Evolutionary conservation across 2,888 invertebrate genomes (phyloP).

Genomic region (Cremastobaeus sp.): DNA sequence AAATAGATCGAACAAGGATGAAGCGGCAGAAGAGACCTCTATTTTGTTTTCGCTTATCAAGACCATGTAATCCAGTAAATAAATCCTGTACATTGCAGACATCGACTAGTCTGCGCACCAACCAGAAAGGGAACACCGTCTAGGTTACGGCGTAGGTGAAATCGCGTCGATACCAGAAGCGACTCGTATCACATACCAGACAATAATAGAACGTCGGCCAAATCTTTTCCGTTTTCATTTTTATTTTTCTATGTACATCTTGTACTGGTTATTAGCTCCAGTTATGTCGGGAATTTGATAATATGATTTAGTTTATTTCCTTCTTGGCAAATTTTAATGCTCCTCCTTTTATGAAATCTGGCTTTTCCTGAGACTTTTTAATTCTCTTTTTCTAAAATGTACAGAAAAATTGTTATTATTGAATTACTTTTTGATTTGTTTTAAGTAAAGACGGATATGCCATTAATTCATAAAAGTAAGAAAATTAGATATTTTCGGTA

Average conservation of each 20-base stretch:
- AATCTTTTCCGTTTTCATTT: slow-evolving; percentile 27
- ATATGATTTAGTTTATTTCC: too few species aligned
- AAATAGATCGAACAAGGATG: slow-evolving; percentile 66
- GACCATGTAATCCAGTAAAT: slow-evolving; percentile 70
- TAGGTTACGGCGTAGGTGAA: slow-evolving; percentile 60
- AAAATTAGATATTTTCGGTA: too few species aligned
- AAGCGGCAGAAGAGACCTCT: slow-evolving; percentile 54
- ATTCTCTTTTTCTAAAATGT: too few species aligned
- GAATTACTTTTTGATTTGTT: too few species aligned
- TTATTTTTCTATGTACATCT: slow-evolving; percentile 35
- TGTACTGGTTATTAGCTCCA: too few species aligned
- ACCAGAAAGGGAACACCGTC: slow-evolving; percentile 61
- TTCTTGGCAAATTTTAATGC: too few species aligned
- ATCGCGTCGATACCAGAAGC: slow-evolving; percentile 68
- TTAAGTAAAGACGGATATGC: too few species aligned
- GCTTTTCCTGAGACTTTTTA: too few species aligned
- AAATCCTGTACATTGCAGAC: slow-evolving; percentile 70
- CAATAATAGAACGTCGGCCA: slow-evolving; percentile 26
- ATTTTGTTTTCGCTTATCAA: slow-evolving; percentile 71
- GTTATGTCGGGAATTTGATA: too few species aligned
- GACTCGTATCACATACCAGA: slow-evolving; percentile 43
- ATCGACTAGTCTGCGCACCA: slow-evolving; percentile 56
- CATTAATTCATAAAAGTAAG: too few species aligned
- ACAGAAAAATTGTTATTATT: too few species aligned
- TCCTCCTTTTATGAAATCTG: too few species aligned